phyloP scores from a whole-genome alignment of 2,797 vertebrate genomes.

The Gymnoscopelus microlampas region DNA sequence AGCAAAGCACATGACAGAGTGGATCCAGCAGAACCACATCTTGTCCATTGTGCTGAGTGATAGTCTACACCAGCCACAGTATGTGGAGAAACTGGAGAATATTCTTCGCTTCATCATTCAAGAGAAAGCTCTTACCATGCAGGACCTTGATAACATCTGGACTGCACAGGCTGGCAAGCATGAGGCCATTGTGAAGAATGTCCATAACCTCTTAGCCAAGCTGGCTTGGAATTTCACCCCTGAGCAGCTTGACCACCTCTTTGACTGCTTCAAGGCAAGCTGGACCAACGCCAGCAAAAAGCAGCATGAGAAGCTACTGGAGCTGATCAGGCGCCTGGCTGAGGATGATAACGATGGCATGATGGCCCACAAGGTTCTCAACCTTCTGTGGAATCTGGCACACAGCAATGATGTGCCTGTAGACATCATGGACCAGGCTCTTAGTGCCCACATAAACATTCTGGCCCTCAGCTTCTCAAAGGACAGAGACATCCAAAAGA shows the following conservation, averaged over 20 bases:
- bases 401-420: conserved; percentile 99
- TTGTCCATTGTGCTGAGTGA: conserved; percentile 97
- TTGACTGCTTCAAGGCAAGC: conserved; percentile 99
- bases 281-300: conserved; percentile 99
- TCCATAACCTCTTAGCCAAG: conserved; percentile 97
- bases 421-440: conserved; percentile 99
- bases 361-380: conserved; percentile 99
- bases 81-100: conserved; percentile 99
- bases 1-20: conserved; percentile 99
- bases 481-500: conserved; percentile 99
- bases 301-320: conserved; percentile 96
- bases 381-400: conserved; percentile 97
- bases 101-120: conserved; percentile 99
- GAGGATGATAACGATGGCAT: conserved; percentile 99
- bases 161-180: conserved; percentile 99
- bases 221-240: conserved; percentile 99
- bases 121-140: conserved; percentile 98
- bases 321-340: conserved; percentile 95
- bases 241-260: conserved; percentile 98
- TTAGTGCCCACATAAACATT: conserved; percentile 99
- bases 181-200: conserved; percentile 99
- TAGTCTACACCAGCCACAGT: conserved; percentile 98
- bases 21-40: conserved; percentile 99
- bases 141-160: conserved; percentile 99
- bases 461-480: conserved; percentile 98